Base-by-base conservation (phyloP, 2,113 vertebrate genomes). In the Tringa solitaria region DNA sequence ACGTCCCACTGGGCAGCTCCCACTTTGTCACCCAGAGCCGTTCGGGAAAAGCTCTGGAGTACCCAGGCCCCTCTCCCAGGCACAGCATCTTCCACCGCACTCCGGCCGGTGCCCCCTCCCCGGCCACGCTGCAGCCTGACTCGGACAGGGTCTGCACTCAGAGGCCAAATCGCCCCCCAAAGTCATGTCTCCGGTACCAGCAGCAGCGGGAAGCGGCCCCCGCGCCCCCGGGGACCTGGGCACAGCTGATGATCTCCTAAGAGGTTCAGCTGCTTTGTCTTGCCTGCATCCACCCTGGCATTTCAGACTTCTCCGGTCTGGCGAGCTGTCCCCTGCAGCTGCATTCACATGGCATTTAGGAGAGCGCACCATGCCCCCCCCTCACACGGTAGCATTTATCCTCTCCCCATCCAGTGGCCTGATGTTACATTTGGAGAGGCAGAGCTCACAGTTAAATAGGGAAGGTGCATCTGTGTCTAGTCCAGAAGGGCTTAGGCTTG, bases 311-410 rank as follows among this genome's bases (percentile, higher is more conserved):
- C 61, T 78, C 2, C 1, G 3, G 73, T 1, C 92, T 86, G 84
- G 59, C 60, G 57, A 68, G 82, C 21, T 78, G 19, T 41, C n/a
- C 84, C 84, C 73, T 28, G 77, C 82, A 87, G 90, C 82, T 87
- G 65, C 54, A 1, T 15, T 13, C 75, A 5, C 22, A 3, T 22
- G 51, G 93, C 59, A 20, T 22, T 61, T 12, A 2, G 60, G 75
- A 11, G n/a, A n/a, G 16, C 0, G 0, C 3, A 18, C 37, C 50
- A 8, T 10, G 32, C 41, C 48, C 27, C 14, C 48, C 41, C 45
- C 65, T 28, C 33, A 1, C 35, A 3, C 1, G 6, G 61, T 6
- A 32, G 32, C 61, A 2, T 81, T 77, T 24, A 1, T 16, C 28
- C 59, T 18, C 63, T 70, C 61, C 26, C 57, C 18, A 48, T 1